These are phyloP conservation scores for Eumacrocentrus americanus DNA, from an alignment of 2,888 invertebrate species.

Conservation along the genomic window DNA sequence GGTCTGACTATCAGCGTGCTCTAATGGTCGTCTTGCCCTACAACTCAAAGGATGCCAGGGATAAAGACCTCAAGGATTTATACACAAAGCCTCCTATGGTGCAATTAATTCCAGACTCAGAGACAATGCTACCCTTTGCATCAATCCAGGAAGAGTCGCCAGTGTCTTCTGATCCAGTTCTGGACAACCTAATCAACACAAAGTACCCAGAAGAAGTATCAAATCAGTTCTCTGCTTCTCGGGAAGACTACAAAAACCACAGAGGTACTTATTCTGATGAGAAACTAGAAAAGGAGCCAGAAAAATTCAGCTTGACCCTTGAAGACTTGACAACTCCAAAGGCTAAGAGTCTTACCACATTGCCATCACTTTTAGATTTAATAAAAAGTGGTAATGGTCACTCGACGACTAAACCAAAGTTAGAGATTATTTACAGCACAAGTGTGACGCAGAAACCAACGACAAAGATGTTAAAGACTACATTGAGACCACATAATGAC, in stretches of 20 bases:
- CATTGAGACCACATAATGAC: conserved; percentile 42
- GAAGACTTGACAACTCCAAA: conserved; percentile 35
- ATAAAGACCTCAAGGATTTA: conserved; percentile 67
- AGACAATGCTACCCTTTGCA: conserved; percentile 33
- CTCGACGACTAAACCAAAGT: conserved; percentile 31
- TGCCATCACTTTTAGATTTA: conserved; percentile 20
- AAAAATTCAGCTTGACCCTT: conserved; percentile 52
- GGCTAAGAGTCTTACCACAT: background rate
- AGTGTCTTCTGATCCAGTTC: background rate
- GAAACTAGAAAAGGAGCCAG: conserved; percentile 40
- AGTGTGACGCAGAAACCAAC: conserved; percentile 42
- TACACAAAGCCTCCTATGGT: conserved; percentile 72
- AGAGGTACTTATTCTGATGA: conserved; percentile 44
- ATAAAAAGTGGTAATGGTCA: conserved; percentile 8
- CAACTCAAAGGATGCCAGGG: conserved; percentile 65
- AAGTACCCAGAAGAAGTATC: conserved; percentile 8
- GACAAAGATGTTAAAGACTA: conserved; percentile 40
- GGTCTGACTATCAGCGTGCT: conserved; percentile 63
- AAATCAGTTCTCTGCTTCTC: conserved; percentile 1
- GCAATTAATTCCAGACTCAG: conserved; percentile 63
- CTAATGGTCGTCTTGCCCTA: conserved; percentile 74
- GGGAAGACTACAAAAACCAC: conserved; percentile 43
- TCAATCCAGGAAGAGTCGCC: conserved; percentile 25
- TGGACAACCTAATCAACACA: conserved; percentile 14
- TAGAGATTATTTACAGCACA: conserved; percentile 44